A percentile compares a stretch with the other conserved stretches of the same genome.
phyloP scores from a whole-genome alignment of 2,113 vertebrate species.

The Cinclus cinclus region DNA sequence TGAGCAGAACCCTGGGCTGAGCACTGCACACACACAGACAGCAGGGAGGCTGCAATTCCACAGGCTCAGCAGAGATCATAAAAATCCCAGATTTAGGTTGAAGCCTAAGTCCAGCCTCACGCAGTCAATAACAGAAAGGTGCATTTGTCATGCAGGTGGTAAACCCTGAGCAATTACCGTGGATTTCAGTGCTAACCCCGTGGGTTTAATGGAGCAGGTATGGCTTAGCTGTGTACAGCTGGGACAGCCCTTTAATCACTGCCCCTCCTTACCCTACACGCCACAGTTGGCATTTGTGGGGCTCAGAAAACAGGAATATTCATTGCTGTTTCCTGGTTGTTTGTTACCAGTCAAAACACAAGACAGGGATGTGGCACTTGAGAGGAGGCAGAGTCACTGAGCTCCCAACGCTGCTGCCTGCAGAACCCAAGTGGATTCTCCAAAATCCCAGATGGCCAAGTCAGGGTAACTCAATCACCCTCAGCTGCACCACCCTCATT shows the following conservation, averaged over 20 bases:
- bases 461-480: constrained; percentile 29
- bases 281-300: rapidly evolving
- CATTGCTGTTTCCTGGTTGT: background rate
- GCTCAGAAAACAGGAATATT: background rate
- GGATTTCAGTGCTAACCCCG: background rate
- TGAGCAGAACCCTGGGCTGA: background rate
- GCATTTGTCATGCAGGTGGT: background rate
- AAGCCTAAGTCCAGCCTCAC: background rate
- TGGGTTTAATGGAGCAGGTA: background rate
- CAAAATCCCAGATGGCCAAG: background rate
- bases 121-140: background rate
- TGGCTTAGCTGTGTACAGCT: background rate
- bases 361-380: background rate
- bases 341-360: background rate
- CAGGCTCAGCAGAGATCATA: background rate
- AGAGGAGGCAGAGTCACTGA: background rate
- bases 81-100: background rate
- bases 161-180: background rate
- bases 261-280: rapidly evolving
- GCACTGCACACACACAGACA: background rate
- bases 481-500: background rate
- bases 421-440: background rate
- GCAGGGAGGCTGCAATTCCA: background rate
- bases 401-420: background rate
- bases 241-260: background rate